A percentile compares a stretch with the other conserved stretches of the same genome.
These are phyloP conservation scores for Pygmarrhopalites habei DNA, from an alignment of 1,140 invertebrate species.

Conservation along the genomic window DNA sequence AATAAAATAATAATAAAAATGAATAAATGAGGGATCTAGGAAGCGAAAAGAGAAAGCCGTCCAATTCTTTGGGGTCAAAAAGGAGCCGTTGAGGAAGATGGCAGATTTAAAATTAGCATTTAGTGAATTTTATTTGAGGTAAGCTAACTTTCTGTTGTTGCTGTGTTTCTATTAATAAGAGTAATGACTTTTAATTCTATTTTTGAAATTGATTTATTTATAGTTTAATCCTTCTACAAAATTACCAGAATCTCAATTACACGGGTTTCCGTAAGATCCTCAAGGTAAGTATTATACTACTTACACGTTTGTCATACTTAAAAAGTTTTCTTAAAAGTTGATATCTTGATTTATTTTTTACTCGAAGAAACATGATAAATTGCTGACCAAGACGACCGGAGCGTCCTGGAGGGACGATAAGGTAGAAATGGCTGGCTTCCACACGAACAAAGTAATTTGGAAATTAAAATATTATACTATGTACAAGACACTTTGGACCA, in stretches of 20 bases:
- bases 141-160: too few relatives aligned
- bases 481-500: too few relatives aligned
- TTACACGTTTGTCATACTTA: too few relatives aligned
- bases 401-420: conserved; percentile 83
- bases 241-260: conserved; percentile 93
- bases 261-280: conserved; percentile 99
- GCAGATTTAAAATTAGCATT: conserved; percentile 96
- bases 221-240: conserved; percentile 77
- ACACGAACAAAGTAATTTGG: conserved; percentile 95
- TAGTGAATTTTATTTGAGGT: conserved; percentile 97
- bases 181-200: not conserved
- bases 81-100: conserved; percentile 65
- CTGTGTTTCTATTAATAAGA: conserved; percentile 52
- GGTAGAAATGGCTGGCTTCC: conserved; percentile 91
- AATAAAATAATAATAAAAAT: too few relatives aligned
- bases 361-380: conserved; percentile 99
- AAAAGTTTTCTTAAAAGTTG: too few relatives aligned
- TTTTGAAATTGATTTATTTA: too few relatives aligned
- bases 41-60: conserved; percentile 35
- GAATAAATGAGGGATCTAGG: too few relatives aligned
- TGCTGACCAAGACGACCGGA: conserved; percentile 56
- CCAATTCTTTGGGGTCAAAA: conserved; percentile 29
- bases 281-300: too few relatives aligned
- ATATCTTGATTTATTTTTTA: too few relatives aligned
- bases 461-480: too few relatives aligned